Conservation (phyloP, 2,113 vertebrate genomes). For the Brienomyrus longianalis region DNA sequence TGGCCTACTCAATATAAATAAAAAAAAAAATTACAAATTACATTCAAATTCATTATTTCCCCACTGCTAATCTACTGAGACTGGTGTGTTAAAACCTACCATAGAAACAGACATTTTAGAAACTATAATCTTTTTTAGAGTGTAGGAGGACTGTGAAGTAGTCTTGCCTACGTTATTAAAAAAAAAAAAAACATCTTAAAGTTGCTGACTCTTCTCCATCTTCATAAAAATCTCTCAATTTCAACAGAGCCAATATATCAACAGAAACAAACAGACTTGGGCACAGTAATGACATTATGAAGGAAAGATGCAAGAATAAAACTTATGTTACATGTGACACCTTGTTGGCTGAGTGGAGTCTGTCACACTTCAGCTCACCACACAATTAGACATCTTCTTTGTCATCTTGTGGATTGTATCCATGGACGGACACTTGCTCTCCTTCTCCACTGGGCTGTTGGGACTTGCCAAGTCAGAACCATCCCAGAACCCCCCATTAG, state of each 20-base stretch:
- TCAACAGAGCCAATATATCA: neutral
- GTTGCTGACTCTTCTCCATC: neutral
- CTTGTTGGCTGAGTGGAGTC: neutral
- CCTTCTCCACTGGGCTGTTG: conserved; percentile 23
- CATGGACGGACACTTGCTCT: conserved; percentile 26
- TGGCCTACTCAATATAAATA: neutral
- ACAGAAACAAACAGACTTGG: neutral
- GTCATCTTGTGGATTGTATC: conserved; percentile 36
- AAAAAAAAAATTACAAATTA: neutral
- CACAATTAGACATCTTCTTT: conserved; percentile 55
- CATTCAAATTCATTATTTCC: neutral
- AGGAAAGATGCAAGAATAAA: neutral
- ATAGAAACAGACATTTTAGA: neutral
- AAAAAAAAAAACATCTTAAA: neutral
- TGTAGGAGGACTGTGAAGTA: neutral
- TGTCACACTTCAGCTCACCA: conserved; percentile 41
- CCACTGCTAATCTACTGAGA: neutral
- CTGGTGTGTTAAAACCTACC: neutral
- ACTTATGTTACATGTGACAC: neutral
- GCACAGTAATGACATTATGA: neutral
- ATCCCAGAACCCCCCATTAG: neutral
- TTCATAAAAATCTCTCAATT: neutral
- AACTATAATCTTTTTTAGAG: neutral
- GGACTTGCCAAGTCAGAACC: neutral
- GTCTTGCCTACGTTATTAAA: neutral